Conservation (phyloP, 37 sponge, comb jelly and placozoan species). For the Geodia barretti region DNA sequence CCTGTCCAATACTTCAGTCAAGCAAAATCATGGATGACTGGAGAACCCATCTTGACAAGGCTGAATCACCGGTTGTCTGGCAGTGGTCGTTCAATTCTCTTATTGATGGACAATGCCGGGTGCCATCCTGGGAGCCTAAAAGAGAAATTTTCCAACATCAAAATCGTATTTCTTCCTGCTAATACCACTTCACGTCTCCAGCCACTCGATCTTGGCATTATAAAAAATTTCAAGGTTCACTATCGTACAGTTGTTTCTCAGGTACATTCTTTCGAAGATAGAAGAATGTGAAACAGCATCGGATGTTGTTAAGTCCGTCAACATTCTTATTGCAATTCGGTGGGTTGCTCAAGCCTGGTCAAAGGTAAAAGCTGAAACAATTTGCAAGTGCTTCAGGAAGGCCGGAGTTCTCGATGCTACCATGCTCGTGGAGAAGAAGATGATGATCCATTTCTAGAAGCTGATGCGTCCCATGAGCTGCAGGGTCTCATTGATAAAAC, state of each 20-base stretch:
- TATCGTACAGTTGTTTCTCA: conserved; percentile 38
- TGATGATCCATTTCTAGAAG: conserved; percentile 9
- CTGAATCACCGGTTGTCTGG: conserved; percentile 28
- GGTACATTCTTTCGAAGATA: conserved; percentile 48
- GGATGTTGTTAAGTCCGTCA: conserved; percentile 62
- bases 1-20: conserved; percentile 60
- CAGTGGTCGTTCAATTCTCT: conserved; percentile 26
- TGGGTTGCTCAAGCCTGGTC: conserved; percentile 69
- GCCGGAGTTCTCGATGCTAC: conserved; percentile 24
- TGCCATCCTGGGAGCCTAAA: conserved; percentile 53
- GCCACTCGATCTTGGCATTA: conserved; percentile 67
- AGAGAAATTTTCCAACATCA: conserved; percentile 63
- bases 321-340: conserved; percentile 55
- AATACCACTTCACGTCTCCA: conserved; percentile 69
- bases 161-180: conserved; percentile 48
- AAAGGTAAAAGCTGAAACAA: conserved; percentile 37
- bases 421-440: not conserved
- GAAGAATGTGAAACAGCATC: conserved; percentile 44
- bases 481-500: not conserved
- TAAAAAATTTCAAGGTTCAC: conserved; percentile 21
- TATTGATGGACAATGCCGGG: conserved; percentile 69
- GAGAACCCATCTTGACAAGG: conserved; percentile 29
- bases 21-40: conserved; percentile 65
- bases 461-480: not conserved
- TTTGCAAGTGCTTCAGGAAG: conserved; percentile 62